Evolutionary conservation across 2,888 invertebrate species (phyloP).

Genomic region (Cheilosia pagana): DNA sequence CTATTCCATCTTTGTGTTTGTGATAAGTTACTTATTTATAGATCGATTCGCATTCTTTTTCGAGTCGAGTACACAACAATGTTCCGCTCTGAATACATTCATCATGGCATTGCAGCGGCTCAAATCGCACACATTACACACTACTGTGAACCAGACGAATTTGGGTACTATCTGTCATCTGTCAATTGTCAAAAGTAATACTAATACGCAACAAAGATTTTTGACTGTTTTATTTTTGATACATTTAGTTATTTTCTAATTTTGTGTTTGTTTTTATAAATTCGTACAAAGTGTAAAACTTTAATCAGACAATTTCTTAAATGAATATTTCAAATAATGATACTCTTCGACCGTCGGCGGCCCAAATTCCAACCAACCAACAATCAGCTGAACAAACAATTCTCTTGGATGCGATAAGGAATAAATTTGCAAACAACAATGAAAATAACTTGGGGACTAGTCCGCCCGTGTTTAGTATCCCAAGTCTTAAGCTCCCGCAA

Average conservation of each 20-base stretch:
- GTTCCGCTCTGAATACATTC: conserved; percentile 13
- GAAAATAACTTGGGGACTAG: conserved; percentile 59
- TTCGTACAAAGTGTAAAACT: conserved; percentile 8
- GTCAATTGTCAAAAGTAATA: neutral
- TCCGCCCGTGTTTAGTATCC: conserved; percentile 76
- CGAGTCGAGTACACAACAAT: too few relatives aligned
- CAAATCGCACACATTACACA: too few relatives aligned
- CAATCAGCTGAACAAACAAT: conserved; percentile 50
- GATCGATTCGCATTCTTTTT: too few relatives aligned
- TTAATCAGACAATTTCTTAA: conserved; percentile 3
- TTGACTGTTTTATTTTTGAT: conserved; percentile 47
- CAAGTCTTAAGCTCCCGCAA: conserved; percentile 64
- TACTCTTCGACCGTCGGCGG: neutral
- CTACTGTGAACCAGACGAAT: conserved; percentile 28
- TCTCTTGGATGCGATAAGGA: conserved; percentile 77
- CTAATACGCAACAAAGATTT: conserved; percentile 19
- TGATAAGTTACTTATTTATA: too few relatives aligned
- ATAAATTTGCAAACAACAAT: conserved; percentile 75
- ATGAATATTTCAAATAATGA: conserved; percentile 52
- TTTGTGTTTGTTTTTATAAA: conserved; percentile 36
- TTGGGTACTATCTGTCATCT: conserved; percentile 11
- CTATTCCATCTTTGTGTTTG: too few relatives aligned
- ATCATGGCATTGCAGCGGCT: neutral
- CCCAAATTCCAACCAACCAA: conserved; percentile 28
- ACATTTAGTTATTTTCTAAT: conserved; percentile 52